phyloP scores from a whole-genome alignment of 1,140 invertebrate species.

The Microplitis demolitor region DNA sequence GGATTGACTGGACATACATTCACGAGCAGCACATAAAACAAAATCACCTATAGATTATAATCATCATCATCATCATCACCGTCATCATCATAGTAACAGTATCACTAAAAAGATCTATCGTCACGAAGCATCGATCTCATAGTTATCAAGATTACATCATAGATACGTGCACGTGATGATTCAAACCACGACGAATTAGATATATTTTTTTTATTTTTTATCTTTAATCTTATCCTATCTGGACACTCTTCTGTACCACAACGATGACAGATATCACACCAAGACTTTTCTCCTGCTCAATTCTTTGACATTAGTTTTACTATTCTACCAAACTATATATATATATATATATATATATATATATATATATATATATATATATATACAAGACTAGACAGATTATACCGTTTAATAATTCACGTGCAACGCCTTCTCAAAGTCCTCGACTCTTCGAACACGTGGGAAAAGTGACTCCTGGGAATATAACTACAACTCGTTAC shows the following conservation, averaged over 20 bases:
- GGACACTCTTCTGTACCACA: too few species aligned
- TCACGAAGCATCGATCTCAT: constrained; percentile 7
- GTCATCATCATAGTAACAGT: background rate
- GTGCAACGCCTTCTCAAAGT: constrained; percentile 1
- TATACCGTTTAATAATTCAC: constrained; percentile 3
- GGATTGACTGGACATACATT: background rate
- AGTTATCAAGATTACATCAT: background rate
- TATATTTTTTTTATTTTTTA: background rate
- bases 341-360: too few species aligned
- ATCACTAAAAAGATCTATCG: background rate
- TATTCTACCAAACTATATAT: too few species aligned
- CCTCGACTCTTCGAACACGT: background rate
- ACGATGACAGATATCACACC: too few species aligned
- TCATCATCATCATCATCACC: background rate
- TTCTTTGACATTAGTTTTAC: too few species aligned
- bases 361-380: too few species aligned
- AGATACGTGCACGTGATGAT: too few species aligned
- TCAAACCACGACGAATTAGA: background rate
- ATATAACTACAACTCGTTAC: background rate
- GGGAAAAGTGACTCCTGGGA: constrained; percentile 15
- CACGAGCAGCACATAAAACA: background rate
- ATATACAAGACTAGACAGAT: too few species aligned
- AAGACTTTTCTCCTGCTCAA: too few species aligned
- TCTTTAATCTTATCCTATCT: background rate
- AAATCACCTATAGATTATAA: constrained; percentile 1